Percentiles rank a stretch among this genome's conserved stretches.
Conservation (phyloP, 2,888 invertebrate species). For the Nipponacmea schrenckii region DNA sequence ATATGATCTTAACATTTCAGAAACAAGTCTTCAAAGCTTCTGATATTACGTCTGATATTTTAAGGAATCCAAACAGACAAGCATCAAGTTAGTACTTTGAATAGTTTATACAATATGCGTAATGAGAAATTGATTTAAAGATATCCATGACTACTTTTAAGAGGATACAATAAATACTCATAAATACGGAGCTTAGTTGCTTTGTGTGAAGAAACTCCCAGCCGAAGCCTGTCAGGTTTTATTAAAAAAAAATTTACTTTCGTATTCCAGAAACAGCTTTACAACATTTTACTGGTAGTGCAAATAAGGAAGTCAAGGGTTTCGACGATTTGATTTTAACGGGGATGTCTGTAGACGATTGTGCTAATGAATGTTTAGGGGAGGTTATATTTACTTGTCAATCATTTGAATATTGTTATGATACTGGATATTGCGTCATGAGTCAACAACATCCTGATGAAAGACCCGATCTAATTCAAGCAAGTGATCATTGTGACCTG, state of each 20-base stretch:
- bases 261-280: constrained; percentile 26
- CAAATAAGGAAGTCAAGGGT: constrained; percentile 41
- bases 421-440: constrained; percentile 42
- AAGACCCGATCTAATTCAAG: constrained; percentile 33
- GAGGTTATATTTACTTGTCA: constrained; percentile 46
- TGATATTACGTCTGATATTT: constrained; percentile 16
- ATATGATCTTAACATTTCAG: neutral
- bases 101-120: neutral
- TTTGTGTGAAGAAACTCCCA: no score
- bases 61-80: constrained; percentile 1
- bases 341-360: constrained; percentile 52
- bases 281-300: constrained; percentile 34
- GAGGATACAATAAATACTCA: no score
- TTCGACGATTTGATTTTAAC: constrained; percentile 40
- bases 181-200: no score
- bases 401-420: constrained; percentile 51
- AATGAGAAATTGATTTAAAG: neutral
- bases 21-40: constrained; percentile 13
- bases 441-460: constrained; percentile 49
- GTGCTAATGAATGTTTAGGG: constrained; percentile 42
- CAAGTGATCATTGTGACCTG: constrained; percentile 37
- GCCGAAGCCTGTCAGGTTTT: no score
- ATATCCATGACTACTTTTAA: no score
- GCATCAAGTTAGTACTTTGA: constrained; percentile 8
- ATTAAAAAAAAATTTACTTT: no score